Evolutionary conservation across 1,140 invertebrate genomes (phyloP).

Genomic region (Notospermus geniculatus): DNA sequence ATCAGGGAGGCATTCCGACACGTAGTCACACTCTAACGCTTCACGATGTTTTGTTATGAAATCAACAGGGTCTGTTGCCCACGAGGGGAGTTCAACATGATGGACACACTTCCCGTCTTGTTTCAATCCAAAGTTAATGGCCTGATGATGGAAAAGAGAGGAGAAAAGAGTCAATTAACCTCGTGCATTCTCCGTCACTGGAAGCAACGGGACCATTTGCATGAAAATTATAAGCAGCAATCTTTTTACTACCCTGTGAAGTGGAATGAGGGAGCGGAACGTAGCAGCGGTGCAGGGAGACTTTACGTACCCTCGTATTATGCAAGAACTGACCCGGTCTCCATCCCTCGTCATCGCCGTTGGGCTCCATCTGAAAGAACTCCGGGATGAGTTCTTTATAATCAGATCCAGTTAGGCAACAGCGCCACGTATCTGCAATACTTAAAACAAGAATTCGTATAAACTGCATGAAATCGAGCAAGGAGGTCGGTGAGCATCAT

Average conservation of each 20-base stretch:
- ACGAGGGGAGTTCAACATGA: conserved; percentile 80
- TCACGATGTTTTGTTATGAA: conserved; percentile 69
- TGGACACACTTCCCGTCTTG: conserved; percentile 76
- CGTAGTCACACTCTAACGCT: conserved; percentile 77
- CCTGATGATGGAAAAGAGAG: too few relatives aligned
- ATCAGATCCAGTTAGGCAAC: conserved; percentile 83
- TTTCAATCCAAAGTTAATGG: conserved; percentile 72
- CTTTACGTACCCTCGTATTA: conserved; percentile 72
- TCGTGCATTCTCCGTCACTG: too few relatives aligned
- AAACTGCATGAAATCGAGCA: too few relatives aligned
- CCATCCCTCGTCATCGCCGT: conserved; percentile 40
- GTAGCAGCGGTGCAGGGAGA: neutral
- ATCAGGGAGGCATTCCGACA: conserved; percentile 73
- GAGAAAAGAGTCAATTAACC: too few relatives aligned
- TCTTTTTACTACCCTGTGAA: too few relatives aligned
- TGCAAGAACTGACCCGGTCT: conserved; percentile 69
- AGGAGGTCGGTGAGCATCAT: too few relatives aligned
- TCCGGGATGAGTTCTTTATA: conserved; percentile 89
- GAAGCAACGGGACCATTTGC: too few relatives aligned
- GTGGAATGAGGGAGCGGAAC: neutral
- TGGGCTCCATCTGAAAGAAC: conserved; percentile 72
- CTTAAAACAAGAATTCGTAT: conserved; percentile 53
- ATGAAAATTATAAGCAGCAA: too few relatives aligned
- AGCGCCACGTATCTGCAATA: conserved; percentile 77
- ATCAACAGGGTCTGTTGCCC: conserved; percentile 70